These are phyloP conservation scores for Armadillidium nasatum DNA, from an alignment of 1,140 invertebrate species.

Conservation along the genomic window DNA sequence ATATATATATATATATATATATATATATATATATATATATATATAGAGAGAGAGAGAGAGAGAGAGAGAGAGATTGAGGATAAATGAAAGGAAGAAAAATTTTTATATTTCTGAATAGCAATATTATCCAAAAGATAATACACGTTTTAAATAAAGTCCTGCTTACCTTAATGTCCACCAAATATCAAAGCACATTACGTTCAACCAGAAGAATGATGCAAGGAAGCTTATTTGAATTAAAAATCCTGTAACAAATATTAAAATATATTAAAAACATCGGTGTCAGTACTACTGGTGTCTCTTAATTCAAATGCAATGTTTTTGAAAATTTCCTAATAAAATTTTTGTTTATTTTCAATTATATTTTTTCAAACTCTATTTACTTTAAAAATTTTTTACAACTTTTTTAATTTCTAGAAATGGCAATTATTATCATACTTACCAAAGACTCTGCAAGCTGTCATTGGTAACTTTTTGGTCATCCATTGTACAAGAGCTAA, in stretches of 20 bases:
- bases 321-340: too few species aligned
- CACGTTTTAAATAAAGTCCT: not conserved
- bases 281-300: too few species aligned
- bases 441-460: conserved; percentile 38
- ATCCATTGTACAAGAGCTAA: conserved; percentile 30
- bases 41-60: too few species aligned
- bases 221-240: conserved; percentile 54
- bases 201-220: conserved; percentile 55
- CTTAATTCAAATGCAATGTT: too few species aligned
- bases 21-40: too few species aligned
- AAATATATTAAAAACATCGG: not conserved
- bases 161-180: conserved; percentile 46
- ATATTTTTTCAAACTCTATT: too few species aligned
- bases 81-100: too few species aligned
- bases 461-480: conserved; percentile 21
- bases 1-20: too few species aligned
- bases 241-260: conserved; percentile 46
- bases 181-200: conserved; percentile 48
- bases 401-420: not conserved
- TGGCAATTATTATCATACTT: not conserved
- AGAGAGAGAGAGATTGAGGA: too few species aligned
- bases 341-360: too few species aligned
- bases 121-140: too few species aligned
- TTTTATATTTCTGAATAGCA: too few species aligned
- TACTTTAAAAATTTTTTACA: not conserved